phyloP scores from a whole-genome alignment of 1,140 invertebrate genomes.

The Papilio aristodemus region DNA sequence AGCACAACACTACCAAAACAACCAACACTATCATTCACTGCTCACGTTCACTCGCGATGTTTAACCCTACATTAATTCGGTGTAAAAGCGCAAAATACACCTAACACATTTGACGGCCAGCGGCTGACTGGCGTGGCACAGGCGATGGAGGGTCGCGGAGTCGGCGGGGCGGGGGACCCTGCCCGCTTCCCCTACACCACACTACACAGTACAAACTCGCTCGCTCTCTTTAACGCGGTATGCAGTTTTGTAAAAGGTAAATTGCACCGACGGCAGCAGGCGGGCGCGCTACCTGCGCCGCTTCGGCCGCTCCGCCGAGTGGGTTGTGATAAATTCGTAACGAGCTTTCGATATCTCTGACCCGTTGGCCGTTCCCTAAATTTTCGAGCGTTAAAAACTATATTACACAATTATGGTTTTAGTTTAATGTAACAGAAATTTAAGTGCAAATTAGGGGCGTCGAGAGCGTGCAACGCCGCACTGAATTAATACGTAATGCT shows the following conservation, averaged over 20 bases:
- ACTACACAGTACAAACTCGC: conserved; percentile 44
- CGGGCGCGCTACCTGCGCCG: too few relatives aligned
- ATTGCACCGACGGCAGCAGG: conserved; percentile 42
- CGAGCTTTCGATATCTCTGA: too few relatives aligned
- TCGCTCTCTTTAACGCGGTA: conserved; percentile 52
- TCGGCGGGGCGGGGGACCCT: conserved; percentile 35
- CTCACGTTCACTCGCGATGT: conserved; percentile 41
- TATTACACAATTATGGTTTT: too few relatives aligned
- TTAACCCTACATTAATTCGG: conserved; percentile 33
- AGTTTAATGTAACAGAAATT: too few relatives aligned
- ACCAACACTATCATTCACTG: conserved; percentile 38
- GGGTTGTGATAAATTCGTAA: too few relatives aligned
- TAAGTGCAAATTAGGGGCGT: too few relatives aligned
- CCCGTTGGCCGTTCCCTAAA: too few relatives aligned
- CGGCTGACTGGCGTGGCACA: conserved; percentile 53
- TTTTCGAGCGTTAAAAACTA: too few relatives aligned
- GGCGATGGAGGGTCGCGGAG: conserved; percentile 38
- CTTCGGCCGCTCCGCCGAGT: too few relatives aligned
- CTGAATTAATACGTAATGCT: too few relatives aligned
- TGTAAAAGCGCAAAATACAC: conserved; percentile 27
- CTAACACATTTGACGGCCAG: conserved; percentile 30
- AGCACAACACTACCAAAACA: conserved; percentile 39
- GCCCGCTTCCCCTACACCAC: conserved; percentile 60
- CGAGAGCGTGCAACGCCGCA: too few relatives aligned
- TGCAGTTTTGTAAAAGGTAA: conserved; percentile 65